Evolutionary conservation across 35 echinoderm and acorn worm genomes (phyloP).

Genomic region (Amphiura filiformis): DNA sequence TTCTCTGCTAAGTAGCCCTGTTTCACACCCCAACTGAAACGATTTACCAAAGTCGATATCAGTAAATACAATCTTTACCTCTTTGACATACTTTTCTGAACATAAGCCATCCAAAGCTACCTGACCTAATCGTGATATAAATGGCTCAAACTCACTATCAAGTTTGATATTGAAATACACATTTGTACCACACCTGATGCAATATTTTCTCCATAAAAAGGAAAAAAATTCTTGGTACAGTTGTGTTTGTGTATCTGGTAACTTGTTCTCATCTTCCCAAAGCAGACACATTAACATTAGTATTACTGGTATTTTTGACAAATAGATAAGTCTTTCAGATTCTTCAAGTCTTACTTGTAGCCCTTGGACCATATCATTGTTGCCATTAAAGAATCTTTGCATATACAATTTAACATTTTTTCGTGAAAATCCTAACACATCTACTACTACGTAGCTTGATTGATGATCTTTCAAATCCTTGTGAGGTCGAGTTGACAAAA

Average conservation of each 20-base stretch:
- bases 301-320: not conserved
- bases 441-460: not conserved
- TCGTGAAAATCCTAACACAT: not conserved
- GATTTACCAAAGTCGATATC: not conserved
- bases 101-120: not conserved
- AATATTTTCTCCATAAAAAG: not conserved
- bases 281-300: conserved; percentile 10
- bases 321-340: too few species aligned
- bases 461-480: not conserved
- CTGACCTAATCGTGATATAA: not conserved
- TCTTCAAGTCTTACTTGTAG: not conserved
- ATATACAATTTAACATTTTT: not conserved
- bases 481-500: conserved; percentile 5
- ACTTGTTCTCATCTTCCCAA: not conserved
- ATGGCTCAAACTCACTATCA: not conserved
- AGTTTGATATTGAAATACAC: not conserved
- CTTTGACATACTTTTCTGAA: not conserved
- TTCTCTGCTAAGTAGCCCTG: not conserved
- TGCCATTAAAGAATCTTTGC: not conserved
- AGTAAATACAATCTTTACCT: conserved; percentile 2
- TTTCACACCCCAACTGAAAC: not conserved
- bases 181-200: not conserved
- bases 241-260: not conserved
- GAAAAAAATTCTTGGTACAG: not conserved
- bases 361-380: not conserved